These are phyloP conservation scores for Oreochromis mossambicus DNA, from an alignment of 2,797 vertebrate species.

Conservation along the genomic window DNA sequence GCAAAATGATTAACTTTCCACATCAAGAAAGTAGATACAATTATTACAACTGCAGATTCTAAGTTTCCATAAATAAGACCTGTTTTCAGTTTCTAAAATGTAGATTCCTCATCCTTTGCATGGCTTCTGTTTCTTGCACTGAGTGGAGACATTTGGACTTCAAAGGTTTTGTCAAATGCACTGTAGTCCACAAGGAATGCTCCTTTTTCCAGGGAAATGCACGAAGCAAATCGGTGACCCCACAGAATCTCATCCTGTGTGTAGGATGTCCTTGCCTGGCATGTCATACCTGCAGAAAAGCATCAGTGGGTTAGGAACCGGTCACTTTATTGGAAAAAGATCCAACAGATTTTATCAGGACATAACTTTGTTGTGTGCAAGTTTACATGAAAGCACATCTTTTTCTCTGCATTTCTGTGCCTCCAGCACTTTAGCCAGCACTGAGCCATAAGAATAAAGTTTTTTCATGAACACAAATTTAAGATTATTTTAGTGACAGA, in stretches of 20 bases:
- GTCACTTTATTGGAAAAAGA: background rate
- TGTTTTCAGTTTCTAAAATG: background rate
- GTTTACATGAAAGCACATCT: background rate
- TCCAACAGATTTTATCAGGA: background rate
- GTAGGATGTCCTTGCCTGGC: conserved; percentile 84
- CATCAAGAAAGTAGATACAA: background rate
- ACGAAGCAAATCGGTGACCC: conserved; percentile 83
- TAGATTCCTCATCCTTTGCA: conserved; percentile 13
- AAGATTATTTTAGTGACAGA: background rate
- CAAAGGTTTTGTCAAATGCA: conserved; percentile 81
- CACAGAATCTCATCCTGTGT: conserved; percentile 80
- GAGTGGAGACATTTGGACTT: conserved; percentile 72
- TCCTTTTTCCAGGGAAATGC: conserved; percentile 82
- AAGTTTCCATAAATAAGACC: background rate
- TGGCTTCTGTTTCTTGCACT: conserved; percentile 72
- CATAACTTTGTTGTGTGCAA: background rate
- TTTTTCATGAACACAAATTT: background rate
- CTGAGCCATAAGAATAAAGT: background rate
- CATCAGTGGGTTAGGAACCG: background rate
- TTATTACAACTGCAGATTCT: rapidly evolving
- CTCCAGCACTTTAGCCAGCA: background rate
- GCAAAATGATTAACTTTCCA: background rate
- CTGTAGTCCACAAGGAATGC: conserved; percentile 81
- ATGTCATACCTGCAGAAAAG: conserved; percentile 79
- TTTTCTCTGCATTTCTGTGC: background rate